phyloP scores from a whole-genome alignment of 2,113 vertebrate genomes.

The Lophochroa leadbeateri region DNA sequence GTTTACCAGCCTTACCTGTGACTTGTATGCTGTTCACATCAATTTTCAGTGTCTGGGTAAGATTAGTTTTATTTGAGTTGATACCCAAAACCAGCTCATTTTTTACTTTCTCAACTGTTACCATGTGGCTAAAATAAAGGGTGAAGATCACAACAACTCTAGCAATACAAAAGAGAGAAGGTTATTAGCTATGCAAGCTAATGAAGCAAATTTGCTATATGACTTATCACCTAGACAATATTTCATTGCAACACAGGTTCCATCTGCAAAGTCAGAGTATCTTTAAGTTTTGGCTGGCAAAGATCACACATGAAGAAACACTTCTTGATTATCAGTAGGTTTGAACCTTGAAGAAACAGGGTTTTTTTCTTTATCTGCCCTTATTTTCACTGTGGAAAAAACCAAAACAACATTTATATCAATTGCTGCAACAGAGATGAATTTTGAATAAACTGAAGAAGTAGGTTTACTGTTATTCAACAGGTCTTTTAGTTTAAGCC shows the following conservation, averaged over 20 bases:
- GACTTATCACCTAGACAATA: not conserved
- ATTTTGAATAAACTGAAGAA: not conserved
- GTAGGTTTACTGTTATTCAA: not conserved
- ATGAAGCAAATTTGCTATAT: not conserved
- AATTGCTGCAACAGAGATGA: not conserved
- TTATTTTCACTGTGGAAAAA: not conserved
- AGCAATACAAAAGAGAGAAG: slow-evolving; percentile 26
- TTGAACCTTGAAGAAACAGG: not conserved
- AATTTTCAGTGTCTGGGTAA: slow-evolving; percentile 63
- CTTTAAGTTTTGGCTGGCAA: not conserved
- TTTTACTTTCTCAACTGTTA: slow-evolving; percentile 61
- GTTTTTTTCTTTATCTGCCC: not conserved
- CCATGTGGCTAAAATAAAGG: slow-evolving; percentile 65
- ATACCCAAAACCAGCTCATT: slow-evolving; percentile 67
- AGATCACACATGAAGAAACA: not conserved
- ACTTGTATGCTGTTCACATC: slow-evolving; percentile 76
- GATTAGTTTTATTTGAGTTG: slow-evolving; percentile 49
- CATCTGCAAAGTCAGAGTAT: not conserved
- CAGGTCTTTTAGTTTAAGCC: not conserved
- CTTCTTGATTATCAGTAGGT: not conserved
- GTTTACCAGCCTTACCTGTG: slow-evolving; percentile 66
- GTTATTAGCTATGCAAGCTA: not conserved
- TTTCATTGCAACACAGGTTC: not conserved
- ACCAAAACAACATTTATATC: not conserved
- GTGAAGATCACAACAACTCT: slow-evolving; percentile 69